Evolutionary conservation across 2,888 invertebrate genomes (phyloP), one percentile per base, ranked within the genome.

Genomic region (Drosophila fulvimacula): DNA sequence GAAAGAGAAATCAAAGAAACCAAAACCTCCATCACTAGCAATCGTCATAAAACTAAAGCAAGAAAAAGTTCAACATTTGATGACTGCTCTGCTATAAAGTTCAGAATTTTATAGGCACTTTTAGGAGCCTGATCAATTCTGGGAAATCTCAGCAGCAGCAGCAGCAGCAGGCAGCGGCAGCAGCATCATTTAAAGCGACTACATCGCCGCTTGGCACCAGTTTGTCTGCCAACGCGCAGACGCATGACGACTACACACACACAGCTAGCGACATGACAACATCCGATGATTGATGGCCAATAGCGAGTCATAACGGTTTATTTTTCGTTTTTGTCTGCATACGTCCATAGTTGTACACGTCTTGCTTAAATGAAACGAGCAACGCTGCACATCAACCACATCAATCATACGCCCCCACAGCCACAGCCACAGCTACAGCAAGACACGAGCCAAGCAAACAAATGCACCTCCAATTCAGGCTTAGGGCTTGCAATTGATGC

Each of bases 221-320:
- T 84, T 88, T 85, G 85, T 89, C 85, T 85, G 77, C 89, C 84
- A 88, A 88, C 81, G 81, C 87, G 75, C 78, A 62, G 65, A 63
- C 64, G 58, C 62, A 60, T 42, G 65, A 59, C 69, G 60, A 56
- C 63, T 60, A 21, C 48, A 69, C 64, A 66, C 24, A 56, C 34
- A 15, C n/a, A 41, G 65, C 30, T 30, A 64, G 60, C 64, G 36
- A 76, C 71, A 73, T 75, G 73, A 79, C 79, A 75, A 64, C 39
- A 73, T 64, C 59, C 60, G 51, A 73, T 83, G 83, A 85, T 89
- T 84, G 88, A 85, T 85, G 67, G 70, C 73, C 69, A 73, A 77
- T 77, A 73, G 64, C 67, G 66, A 77, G 58, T 67, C 70, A 69
- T 88, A 84, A 88, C 84, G 84, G 89, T 86, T 68, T 67, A n/a